Conservation (phyloP, 2,113 vertebrate species). For the Corvus moneduloides region DNA sequence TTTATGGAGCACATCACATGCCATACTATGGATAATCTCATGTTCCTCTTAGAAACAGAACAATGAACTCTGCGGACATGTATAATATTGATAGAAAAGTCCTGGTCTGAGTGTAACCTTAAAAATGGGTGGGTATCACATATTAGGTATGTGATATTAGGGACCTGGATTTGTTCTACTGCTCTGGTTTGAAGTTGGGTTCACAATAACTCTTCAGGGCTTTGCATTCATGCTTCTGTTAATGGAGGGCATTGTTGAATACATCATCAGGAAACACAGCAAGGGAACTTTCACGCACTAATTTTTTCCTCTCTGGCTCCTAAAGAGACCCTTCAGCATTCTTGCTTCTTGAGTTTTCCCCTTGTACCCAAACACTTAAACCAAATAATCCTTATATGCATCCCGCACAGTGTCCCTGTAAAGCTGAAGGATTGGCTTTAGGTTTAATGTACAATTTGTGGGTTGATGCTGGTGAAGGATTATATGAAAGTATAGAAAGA, state of each 20-base stretch:
- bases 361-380: not conserved
- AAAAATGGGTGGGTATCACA: not conserved
- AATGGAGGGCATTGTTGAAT: not conserved
- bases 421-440: not conserved
- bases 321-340: not conserved
- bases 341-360: not conserved
- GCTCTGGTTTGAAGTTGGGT: rapidly evolving
- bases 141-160: no score
- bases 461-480: not conserved
- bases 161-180: not conserved
- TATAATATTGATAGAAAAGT: not conserved
- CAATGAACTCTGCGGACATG: not conserved
- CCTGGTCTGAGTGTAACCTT: not conserved
- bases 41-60: not conserved
- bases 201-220: not conserved
- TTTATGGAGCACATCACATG: not conserved
- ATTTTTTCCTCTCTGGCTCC: not conserved
- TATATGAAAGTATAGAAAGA: not conserved
- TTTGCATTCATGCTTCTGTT: not conserved
- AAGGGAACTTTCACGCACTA: not conserved
- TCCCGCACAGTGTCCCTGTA: not conserved
- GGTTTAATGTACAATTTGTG: not conserved
- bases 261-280: not conserved
- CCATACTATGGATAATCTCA: not conserved
- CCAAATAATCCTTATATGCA: not conserved